Percentiles rank a stretch among this genome's conserved stretches.
Evolutionary conservation across 1,140 invertebrate species (phyloP).

Genomic region (Triops cancriformis): DNA sequence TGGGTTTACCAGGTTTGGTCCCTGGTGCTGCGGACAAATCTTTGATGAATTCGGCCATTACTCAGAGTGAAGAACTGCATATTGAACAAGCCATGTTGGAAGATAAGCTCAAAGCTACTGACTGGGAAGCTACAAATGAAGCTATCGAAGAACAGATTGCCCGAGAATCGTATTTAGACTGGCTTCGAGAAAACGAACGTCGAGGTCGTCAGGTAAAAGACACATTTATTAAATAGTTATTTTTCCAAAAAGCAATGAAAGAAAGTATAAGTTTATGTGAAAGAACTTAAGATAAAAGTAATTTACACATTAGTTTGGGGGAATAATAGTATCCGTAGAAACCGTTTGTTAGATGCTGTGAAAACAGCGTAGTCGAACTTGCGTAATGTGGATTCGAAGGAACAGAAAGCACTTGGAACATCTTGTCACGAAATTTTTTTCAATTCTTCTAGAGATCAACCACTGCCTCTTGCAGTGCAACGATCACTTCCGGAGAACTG

Average conservation of each 20-base stretch:
- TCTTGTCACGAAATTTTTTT: neutral
- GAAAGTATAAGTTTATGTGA: too few relatives aligned
- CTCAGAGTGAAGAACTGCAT: slow-evolving; percentile 72
- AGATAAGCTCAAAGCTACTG: slow-evolving; percentile 82
- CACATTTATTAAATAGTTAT: neutral
- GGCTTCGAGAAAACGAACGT: slow-evolving; percentile 64
- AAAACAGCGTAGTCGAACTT: too few relatives aligned
- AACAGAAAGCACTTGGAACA: too few relatives aligned
- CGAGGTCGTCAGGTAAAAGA: slow-evolving; percentile 39
- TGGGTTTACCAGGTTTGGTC: slow-evolving; percentile 74
- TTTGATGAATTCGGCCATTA: slow-evolving; percentile 66
- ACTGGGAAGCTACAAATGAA: slow-evolving; percentile 90
- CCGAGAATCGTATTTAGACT: slow-evolving; percentile 81
- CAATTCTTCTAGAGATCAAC: neutral
- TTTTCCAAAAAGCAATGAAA: too few relatives aligned
- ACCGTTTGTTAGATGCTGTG: too few relatives aligned
- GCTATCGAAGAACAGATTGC: slow-evolving; percentile 84
- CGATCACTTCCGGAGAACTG: slow-evolving; percentile 22
- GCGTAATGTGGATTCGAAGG: too few relatives aligned
- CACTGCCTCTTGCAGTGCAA: slow-evolving; percentile 8
- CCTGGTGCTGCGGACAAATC: slow-evolving; percentile 68
- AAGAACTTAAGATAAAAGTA: too few relatives aligned
- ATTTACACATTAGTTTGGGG: too few relatives aligned
- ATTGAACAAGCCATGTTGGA: slow-evolving; percentile 88
- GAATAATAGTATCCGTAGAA: too few relatives aligned